Evolutionary conservation across 2,797 vertebrate species (phyloP).

Genomic region (Psittacula derbiana): DNA sequence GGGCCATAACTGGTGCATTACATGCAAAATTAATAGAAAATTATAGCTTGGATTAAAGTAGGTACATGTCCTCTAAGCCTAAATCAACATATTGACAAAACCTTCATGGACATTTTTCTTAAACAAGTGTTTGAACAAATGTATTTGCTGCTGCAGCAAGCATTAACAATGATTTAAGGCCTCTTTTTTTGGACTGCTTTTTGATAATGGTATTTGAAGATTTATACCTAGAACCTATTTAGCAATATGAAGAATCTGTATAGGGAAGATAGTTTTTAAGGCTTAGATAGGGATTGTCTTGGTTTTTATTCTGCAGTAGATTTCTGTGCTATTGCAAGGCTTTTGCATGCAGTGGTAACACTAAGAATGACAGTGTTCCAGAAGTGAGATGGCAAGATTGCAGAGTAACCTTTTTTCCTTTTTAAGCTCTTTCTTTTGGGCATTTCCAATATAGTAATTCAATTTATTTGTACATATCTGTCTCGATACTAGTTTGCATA

Average conservation of each 20-base stretch:
- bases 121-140: background rate
- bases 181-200: background rate
- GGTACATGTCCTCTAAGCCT: background rate
- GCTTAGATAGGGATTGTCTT: background rate
- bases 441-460: background rate
- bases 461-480: background rate
- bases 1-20: background rate
- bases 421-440: background rate
- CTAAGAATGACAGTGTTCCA: background rate
- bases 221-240: background rate
- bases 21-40: background rate
- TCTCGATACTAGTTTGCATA: background rate
- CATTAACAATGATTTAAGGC: background rate
- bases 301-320: background rate
- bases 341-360: background rate
- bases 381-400: background rate
- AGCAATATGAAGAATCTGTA: background rate
- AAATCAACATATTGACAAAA: background rate
- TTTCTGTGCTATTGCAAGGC: background rate
- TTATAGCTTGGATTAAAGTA: background rate
- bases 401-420: background rate
- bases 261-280: background rate
- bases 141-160: background rate
- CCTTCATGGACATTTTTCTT: accelerated
- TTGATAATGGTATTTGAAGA: background rate